Percentiles rank a stretch among this genome's conserved stretches.
These are phyloP conservation scores for Drosophila longiperda DNA, from an alignment of 2,888 invertebrate genomes.

Conservation along the genomic window DNA sequence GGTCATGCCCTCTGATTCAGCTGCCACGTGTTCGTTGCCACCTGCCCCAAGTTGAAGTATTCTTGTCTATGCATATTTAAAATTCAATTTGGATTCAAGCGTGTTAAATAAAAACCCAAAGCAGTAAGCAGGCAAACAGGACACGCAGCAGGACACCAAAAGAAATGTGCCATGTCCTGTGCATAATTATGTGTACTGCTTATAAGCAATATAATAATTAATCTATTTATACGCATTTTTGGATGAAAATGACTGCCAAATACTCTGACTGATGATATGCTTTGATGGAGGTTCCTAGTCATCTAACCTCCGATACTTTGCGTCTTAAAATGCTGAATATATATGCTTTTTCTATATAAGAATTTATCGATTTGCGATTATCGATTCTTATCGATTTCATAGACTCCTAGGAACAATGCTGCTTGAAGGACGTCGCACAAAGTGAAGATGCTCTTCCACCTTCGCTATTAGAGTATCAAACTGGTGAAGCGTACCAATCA, in stretches of 20 bases:
- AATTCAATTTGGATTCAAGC: slow-evolving; percentile 74
- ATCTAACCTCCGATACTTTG: not conserved
- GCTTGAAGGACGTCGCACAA: not conserved
- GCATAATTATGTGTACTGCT: slow-evolving; percentile 9
- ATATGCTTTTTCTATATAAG: not conserved
- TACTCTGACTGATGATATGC: not conserved
- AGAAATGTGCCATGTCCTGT: not conserved
- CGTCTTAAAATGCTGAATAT: not conserved
- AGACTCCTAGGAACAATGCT: not conserved
- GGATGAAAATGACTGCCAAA: not conserved
- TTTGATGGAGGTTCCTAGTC: not conserved
- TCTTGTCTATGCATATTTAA: slow-evolving; percentile 68
- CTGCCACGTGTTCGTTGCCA: not conserved
- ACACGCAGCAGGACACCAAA: not conserved
- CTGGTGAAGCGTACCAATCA: slow-evolving; percentile 1
- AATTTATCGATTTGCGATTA: not conserved
- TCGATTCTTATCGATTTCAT: not conserved
- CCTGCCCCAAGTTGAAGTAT: slow-evolving; percentile 23
- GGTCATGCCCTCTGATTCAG: slow-evolving; percentile 14
- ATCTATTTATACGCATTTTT: not conserved
- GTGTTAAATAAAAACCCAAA: slow-evolving; percentile 47
- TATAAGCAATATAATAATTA: not conserved
- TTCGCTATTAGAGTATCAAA: not conserved
- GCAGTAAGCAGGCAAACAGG: slow-evolving; percentile 35
- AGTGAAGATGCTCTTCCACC: not conserved